These are phyloP conservation scores for Dinoponera quadriceps DNA, from an alignment of 1,140 invertebrate species.

Conservation along the genomic window DNA sequence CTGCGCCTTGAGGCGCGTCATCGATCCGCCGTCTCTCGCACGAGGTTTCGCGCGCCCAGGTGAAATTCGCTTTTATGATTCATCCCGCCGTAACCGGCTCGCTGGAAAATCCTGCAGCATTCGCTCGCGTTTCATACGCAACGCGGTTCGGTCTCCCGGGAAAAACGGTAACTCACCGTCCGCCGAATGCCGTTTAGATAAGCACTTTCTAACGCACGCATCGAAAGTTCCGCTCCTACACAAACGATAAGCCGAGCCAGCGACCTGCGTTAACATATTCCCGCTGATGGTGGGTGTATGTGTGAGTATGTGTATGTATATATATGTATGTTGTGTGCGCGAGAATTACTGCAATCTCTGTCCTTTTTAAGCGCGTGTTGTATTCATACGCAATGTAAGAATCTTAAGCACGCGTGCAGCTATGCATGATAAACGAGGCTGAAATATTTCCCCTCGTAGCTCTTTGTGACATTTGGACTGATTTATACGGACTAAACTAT, in stretches of 20 bases:
- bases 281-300: background rate
- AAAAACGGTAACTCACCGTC: conserved; percentile 13
- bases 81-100: background rate
- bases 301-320: background rate
- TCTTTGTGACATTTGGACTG: background rate
- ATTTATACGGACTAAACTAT: no score
- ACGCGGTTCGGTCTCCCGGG: background rate
- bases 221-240: conserved; percentile 56
- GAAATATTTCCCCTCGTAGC: background rate
- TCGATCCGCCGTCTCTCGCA: background rate
- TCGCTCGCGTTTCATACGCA: background rate
- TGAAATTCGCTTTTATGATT: conserved; percentile 9
- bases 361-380: conserved; percentile 23
- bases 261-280: conserved; percentile 25
- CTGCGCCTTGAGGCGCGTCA: background rate
- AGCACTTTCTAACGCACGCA: conserved; percentile 60
- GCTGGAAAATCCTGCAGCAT: background rate
- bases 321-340: conserved; percentile 7
- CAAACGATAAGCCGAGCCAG: conserved; percentile 59
- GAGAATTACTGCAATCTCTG: conserved; percentile 9
- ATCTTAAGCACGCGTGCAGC: background rate
- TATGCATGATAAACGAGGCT: conserved; percentile 1
- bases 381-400: background rate
- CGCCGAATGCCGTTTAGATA: conserved; percentile 36
- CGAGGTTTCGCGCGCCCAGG: background rate